phyloP scores from a whole-genome alignment of 2,113 vertebrate genomes.

The Rhinolophus sinicus region DNA sequence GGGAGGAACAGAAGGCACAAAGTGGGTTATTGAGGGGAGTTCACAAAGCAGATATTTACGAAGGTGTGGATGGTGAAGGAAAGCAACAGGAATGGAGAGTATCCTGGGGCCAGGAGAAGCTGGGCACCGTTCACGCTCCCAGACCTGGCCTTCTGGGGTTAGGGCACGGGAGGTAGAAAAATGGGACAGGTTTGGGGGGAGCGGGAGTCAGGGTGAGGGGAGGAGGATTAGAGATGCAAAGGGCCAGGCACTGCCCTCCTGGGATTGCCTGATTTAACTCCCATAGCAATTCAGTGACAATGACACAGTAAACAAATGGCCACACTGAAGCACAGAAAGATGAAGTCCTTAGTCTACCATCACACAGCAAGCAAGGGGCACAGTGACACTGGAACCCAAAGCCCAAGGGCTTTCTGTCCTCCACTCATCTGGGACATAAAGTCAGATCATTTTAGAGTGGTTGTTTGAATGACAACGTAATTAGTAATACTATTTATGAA shows the following conservation, averaged over 20 bases:
- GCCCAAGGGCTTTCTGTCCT: too few species aligned
- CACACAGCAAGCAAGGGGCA: background rate
- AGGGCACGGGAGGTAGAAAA: background rate
- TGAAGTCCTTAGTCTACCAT: background rate
- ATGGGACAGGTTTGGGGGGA: rapidly evolving
- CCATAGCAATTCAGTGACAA: background rate
- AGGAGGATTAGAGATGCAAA: background rate
- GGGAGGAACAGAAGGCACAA: background rate
- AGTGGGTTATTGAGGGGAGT: background rate
- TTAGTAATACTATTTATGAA: background rate
- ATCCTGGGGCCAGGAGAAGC: background rate
- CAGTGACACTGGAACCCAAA: background rate
- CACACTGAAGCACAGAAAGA: background rate
- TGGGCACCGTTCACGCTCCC: background rate
- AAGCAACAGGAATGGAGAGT: too few species aligned
- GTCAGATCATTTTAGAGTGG: background rate
- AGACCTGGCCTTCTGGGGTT: background rate
- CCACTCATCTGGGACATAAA: rapidly evolving
- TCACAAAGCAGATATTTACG: background rate
- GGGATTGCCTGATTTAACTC: background rate
- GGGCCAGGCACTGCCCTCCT: background rate
- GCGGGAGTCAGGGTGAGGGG: rapidly evolving
- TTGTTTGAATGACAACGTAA: background rate
- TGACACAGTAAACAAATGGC: background rate
- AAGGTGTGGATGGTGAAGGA: background rate